These are phyloP conservation scores for Eleutherodactylus coqui DNA, from an alignment of 2,797 vertebrate species.

Conservation along the genomic window DNA sequence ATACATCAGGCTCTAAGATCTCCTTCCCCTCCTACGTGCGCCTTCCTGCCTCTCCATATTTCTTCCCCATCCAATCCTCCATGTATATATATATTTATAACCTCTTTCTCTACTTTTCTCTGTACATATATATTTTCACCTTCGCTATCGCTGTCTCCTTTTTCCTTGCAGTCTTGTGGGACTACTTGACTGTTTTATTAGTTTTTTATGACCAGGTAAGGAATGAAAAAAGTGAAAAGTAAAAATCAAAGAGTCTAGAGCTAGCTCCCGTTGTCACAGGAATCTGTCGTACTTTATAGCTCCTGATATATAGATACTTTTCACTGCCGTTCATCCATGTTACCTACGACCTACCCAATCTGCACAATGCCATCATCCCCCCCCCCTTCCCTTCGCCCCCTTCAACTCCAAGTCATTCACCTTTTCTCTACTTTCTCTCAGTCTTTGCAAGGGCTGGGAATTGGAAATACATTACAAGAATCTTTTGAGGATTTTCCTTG, in stretches of 20 bases:
- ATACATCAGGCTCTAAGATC: slow-evolving; percentile 34
- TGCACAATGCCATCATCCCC: neutral
- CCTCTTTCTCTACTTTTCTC: slow-evolving; percentile 27
- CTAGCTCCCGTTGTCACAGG: neutral
- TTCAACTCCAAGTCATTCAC: slow-evolving; percentile 48
- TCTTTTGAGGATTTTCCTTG: slow-evolving; percentile 65
- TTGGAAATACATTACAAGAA: slow-evolving; percentile 66
- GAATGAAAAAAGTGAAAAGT: slow-evolving; percentile 55
- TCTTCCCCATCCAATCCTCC: slow-evolving; percentile 39
- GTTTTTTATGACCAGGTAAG: slow-evolving; percentile 64
- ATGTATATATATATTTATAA: slow-evolving; percentile 59
- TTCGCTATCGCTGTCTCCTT: slow-evolving; percentile 63
- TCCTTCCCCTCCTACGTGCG: neutral
- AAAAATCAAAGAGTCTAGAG: slow-evolving; percentile 44
- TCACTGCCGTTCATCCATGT: neutral
- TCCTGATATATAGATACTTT: slow-evolving; percentile 29
- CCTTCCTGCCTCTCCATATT: slow-evolving; percentile 34
- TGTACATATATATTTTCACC: slow-evolving; percentile 63
- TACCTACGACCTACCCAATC: slow-evolving; percentile 33
- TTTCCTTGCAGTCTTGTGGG: slow-evolving; percentile 47
- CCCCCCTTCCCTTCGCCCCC: neutral
- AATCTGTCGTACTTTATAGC: slow-evolving; percentile 17
- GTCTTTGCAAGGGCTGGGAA: slow-evolving; percentile 54
- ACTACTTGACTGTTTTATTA: slow-evolving; percentile 61
- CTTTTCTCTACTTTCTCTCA: slow-evolving; percentile 52